Conservation (phyloP, 2,888 invertebrate species). For the Pyrocoelia pectoralis region DNA sequence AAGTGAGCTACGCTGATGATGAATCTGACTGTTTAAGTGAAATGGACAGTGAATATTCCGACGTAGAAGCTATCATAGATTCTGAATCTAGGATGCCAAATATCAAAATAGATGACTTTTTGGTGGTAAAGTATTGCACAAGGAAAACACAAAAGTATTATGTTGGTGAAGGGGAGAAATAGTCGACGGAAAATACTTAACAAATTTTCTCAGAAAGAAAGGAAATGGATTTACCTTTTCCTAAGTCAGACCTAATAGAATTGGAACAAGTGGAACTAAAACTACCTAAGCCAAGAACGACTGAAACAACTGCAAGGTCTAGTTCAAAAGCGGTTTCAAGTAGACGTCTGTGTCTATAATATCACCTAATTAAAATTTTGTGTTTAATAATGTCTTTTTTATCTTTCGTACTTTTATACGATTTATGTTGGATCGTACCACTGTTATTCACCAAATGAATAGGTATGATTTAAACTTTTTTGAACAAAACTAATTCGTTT, state of each 20-base stretch:
- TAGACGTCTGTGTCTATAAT: neutral
- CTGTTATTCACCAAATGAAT: neutral
- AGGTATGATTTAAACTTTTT: neutral
- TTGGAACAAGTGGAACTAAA: slow-evolving; percentile 2
- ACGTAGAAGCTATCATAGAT: neutral
- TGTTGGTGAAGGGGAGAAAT: neutral
- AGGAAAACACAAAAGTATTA: neutral
- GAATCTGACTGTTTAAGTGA: neutral
- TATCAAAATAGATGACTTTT: neutral
- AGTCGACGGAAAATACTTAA: neutral
- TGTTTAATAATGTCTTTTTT: no score
- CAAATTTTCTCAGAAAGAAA: slow-evolving; percentile 2
- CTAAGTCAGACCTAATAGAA: neutral
- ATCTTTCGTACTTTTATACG: no score
- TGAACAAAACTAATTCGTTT: neutral
- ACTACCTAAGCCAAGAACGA: neutral
- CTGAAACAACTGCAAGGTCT: neutral
- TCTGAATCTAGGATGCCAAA: neutral
- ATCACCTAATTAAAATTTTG: neutral
- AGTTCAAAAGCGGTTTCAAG: no score
- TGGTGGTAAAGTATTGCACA: neutral
- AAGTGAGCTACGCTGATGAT: neutral
- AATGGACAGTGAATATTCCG: neutral
- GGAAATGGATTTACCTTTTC: neutral
- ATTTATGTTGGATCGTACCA: no score